Base-by-base conservation (phyloP, 2,888 invertebrate species). In the Volucella inanis region DNA sequence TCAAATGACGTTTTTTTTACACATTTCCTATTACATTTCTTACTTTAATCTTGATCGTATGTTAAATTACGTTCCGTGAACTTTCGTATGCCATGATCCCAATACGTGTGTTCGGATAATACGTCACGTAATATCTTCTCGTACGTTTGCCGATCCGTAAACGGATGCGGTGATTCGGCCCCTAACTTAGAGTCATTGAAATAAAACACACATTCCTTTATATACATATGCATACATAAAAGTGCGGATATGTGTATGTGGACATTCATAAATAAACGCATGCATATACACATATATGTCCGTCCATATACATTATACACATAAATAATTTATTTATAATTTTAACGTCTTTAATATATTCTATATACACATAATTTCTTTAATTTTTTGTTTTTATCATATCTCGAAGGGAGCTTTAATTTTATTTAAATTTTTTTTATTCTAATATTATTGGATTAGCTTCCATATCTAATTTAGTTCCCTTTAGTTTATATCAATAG, bases 281-380 rank as follows among this genome's bases (percentile, higher is more conserved):
- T 31, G 38, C 8, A 70, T 14, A 57, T 47, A 22, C 31, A 55
- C 45, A 47, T 6, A 70, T 14, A 57, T 47, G 18, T 18, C 55
- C 39, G 49, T 54, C 22, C 43, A 57, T 45, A 45, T 45, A 61
- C 45, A 61, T 61, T 18, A 45, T 39, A 57, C 70, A 70, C 70
- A 70, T 57, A 70, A 70, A 57, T 57, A 57, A 70, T 70, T 57
- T 70, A 70, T 70, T 47, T 57, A 57, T 70, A 55, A 6, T 38
- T 12, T 70, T 57, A 57, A 68, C 15, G 31, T 38, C n/a, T 55
- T 68, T 68, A 68, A 57, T 57, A 67, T 47, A 45, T 0, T 65
- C 52, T 52, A 65, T 65, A 52, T 65, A 59, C 59, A 65, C 14
- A 39, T 65, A 65, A 41, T 52, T 41, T 15, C 2, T 14, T 8